A percentile compares a stretch with the other conserved stretches of the same genome.
phyloP scores from a whole-genome alignment of 2,797 vertebrate genomes.

The Cygnus olor region DNA sequence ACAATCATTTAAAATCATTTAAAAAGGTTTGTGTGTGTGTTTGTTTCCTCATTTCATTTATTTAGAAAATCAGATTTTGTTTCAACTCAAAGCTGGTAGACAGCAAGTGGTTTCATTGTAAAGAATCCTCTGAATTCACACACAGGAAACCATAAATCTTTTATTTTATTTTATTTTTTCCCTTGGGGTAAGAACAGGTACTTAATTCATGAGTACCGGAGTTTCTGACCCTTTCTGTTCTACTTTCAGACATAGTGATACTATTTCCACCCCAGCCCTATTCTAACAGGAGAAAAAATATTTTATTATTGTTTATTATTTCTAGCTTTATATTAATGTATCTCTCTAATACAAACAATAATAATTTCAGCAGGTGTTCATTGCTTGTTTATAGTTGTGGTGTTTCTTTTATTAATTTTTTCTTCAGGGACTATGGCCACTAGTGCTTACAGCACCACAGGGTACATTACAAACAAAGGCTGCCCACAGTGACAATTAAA shows the following conservation, averaged over 20 bases:
- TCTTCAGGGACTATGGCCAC: constrained; percentile 68
- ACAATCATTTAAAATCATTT: constrained; percentile 25
- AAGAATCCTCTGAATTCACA: background rate
- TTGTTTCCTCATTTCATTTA: constrained; percentile 12
- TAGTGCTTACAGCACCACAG: constrained; percentile 65
- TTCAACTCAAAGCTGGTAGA: constrained; percentile 31
- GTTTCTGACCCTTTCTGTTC: background rate
- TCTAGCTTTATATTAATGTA: constrained; percentile 73
- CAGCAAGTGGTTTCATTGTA: background rate
- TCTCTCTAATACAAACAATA: constrained; percentile 81
- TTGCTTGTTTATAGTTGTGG: constrained; percentile 64
- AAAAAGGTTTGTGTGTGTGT: background rate
- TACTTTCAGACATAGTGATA: background rate
- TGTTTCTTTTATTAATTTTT: background rate
- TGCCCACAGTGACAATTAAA: constrained; percentile 74
- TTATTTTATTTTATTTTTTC: background rate
- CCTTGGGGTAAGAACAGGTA: background rate
- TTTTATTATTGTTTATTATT: constrained; percentile 20
- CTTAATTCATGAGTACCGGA: background rate
- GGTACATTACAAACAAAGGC: constrained; percentile 76
- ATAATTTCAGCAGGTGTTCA: constrained; percentile 78
- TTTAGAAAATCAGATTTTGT: constrained; percentile 40
- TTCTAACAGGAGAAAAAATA: background rate
- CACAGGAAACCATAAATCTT: background rate
- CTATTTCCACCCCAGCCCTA: background rate